These are phyloP conservation scores for Muschampia plurimacula DNA, from an alignment of 2,888 invertebrate genomes.

Conservation along the genomic window DNA sequence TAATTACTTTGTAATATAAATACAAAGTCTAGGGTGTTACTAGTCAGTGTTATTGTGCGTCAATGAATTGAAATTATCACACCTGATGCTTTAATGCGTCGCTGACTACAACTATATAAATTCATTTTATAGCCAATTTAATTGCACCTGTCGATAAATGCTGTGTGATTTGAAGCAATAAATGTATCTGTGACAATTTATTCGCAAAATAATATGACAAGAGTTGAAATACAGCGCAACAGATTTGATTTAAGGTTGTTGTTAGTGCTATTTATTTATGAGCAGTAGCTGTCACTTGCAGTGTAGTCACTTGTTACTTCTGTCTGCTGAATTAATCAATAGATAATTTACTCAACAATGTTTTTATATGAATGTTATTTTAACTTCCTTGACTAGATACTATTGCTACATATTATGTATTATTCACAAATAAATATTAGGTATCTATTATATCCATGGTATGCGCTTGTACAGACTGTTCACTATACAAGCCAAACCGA, in stretches of 20 bases:
- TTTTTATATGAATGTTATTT: neutral
- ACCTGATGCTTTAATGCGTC: constrained; percentile 22
- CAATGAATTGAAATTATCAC: constrained; percentile 17
- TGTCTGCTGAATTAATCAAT: constrained; percentile 12
- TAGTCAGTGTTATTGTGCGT: neutral
- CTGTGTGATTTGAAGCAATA: constrained; percentile 35
- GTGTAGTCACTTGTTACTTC: neutral
- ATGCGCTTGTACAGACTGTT: no score
- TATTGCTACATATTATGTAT: no score
- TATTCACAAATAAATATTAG: no score
- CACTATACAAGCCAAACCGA: no score
- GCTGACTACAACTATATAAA: constrained; percentile 18
- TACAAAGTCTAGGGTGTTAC: neutral
- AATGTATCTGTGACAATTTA: constrained; percentile 38
- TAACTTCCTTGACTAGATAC: neutral
- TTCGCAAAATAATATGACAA: constrained; percentile 35
- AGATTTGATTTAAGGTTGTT: constrained; percentile 34
- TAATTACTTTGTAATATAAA: neutral
- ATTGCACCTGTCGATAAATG: constrained; percentile 36
- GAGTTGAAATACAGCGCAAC: constrained; percentile 28
- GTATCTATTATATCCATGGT: no score
- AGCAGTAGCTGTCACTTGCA: constrained; percentile 11
- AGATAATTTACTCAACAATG: constrained; percentile 5
- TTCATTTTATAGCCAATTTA: constrained; percentile 32
- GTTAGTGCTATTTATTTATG: constrained; percentile 24